Base-by-base conservation (phyloP, 2,113 vertebrate genomes). In the Bucco capensis region DNA sequence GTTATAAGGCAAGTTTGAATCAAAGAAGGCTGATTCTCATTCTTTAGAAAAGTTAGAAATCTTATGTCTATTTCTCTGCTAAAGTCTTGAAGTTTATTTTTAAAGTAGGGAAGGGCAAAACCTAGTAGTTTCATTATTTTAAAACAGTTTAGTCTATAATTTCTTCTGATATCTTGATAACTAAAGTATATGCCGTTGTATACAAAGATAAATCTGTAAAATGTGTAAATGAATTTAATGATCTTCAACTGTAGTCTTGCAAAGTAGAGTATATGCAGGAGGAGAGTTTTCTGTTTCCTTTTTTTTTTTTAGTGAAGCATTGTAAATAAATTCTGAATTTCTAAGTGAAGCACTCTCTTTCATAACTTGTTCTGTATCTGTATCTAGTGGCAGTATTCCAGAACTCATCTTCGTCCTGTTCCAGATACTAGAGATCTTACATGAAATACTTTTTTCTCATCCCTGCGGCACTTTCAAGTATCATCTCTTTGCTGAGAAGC, bases 241-340 rank as follows among this genome's bases (percentile, higher is more conserved):
- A 77, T 77, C 77, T 57, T 78, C 49, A 66, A 0, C 42, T 84
- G 65, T n/a, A 74, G 38, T 46, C 90, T 89, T 72, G 31, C 86
- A 72, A 49, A 86, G 57, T 67, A 22, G 37, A 89, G 37, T 51
- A 53, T 78, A 76, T 79, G 25, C 58, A 79, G 46, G 27, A 91
- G 25, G 46, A 64, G 21, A 54, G 10, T 13, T 74, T 46, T n/a
- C 2, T 50, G 64, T 72, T 33, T 14, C 70, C 86, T 67, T 14
- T 12, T 14, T 15, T 38, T 88, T 92, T 90, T 77, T 78, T 87
- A 86, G 75, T 89, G 57, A 94, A 93, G 61, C 91, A 90, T 88
- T 96, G 67, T 92, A 96, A 97, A 97, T 97, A 97, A 97, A 97
- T 71, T 83, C 89, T 81, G 76, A 58, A 94, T 96, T 96, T 89